Evolutionary conservation across 2,113 vertebrate species (phyloP), one percentile per base, ranked within the genome.

Genomic region (Saccopteryx leptura): DNA sequence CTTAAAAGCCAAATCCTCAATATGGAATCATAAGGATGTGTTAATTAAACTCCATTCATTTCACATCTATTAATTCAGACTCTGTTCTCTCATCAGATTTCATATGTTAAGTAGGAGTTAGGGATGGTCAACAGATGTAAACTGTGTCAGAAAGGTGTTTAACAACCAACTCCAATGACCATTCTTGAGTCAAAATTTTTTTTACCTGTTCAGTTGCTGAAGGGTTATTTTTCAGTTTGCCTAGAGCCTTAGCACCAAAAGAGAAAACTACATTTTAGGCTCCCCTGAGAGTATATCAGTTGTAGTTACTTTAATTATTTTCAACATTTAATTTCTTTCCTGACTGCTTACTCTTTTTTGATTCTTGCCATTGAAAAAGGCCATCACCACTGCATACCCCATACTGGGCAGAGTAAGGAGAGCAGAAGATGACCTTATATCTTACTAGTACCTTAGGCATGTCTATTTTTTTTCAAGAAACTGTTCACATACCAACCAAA

Each of bases 41-140:
- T 93, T 97, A 94, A 96, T 97, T 96, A 98, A 97, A 96, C 81
- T 91, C 93, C 95, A 96, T 56, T 58, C 93, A 84, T 84, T 94
- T 95, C 75, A 71, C 90, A 93, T 91, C 88, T 87, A 93, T 97
- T 94, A 89, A 90, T 65, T 95, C 88, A 92, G 54, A 76, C 90
- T 86, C 75, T 58, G 83, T 79, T 85, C 66, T 56, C 84, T 93
- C 95, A 76, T 97, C 94, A 87, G 89, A 89, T 76, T 91, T 91
- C 63, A 48, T 54, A 17, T 71, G 58, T 71, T 39, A 61, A 79
- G 83, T 83, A 23, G 83, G 39, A 54, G 58, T 79, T 46, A n/a
- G 79, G 93, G 88, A 93, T 97, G 95, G 94, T 76, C 93, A 84
- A 91, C 96, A 96, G 93, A 96, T 98, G 93, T 86, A 76, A 81